Base-by-base conservation (phyloP, 2,113 vertebrate genomes). In the Bubalus kerabau region DNA sequence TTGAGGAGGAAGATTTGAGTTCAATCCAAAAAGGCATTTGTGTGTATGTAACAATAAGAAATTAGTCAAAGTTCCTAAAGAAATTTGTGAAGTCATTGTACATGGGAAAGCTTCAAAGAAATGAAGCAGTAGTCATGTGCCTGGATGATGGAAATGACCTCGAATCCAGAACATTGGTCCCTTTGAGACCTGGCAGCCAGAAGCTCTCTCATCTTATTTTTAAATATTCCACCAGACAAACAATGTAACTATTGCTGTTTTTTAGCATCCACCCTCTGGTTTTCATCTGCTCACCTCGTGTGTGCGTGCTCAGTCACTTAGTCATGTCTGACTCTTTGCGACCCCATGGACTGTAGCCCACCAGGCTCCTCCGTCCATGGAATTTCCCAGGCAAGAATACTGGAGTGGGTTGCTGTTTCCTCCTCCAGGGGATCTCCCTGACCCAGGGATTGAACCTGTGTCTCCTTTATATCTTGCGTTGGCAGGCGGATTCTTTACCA, bases 1-100 rank as follows among this genome's bases (percentile, higher is more conserved):
- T 24, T 57, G 86, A 92, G 74, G 30, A 92, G 54, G 9, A 78
- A 95, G 71, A 90, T 91, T 64, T 94, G 78, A 9, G 30, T 90
- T 91, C 74, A 16, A 19, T 86, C 36, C 10, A 48, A 84, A 83
- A 94, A 97, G 15, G 16, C 7, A 14, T 80, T 62, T 60, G 23
- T 97, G 14, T 87, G n/a, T 87, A 21, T 43, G 19, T 74, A 57
- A 82, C 14, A 26, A 80, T 56, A 81, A 91, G 40, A 91, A 92
- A 52, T 94, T 10, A 93, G 30, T 28, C 54, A 60, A 46, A 30
- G 30, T 87, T 94, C 26, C 80, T 5, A 24, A 93, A 28, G 36
- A 71, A 48, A 60, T 12, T 17, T 57, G 21, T 50, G 12, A 46
- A 85, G 56, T 50, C 81, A 87, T 12, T 10, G n/a, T 83, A 87